Conservation (phyloP, 30 jellyfish, hydroid and myxozoan genomes). For the Hydractinia symbiolongicarpus region DNA sequence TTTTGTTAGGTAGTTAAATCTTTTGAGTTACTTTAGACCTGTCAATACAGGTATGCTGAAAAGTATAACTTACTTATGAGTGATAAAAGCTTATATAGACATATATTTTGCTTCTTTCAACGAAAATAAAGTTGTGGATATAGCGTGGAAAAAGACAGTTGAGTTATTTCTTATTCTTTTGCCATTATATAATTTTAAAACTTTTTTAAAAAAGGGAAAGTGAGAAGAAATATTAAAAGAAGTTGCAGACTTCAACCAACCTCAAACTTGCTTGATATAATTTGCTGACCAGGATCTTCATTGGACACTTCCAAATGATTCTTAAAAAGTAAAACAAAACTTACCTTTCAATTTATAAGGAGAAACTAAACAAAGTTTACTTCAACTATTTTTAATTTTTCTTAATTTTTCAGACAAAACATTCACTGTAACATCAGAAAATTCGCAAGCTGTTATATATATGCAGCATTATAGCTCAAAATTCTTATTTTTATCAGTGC, state of each 20-base stretch:
- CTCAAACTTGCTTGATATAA: conserved; percentile 93
- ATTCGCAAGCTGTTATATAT: not conserved
- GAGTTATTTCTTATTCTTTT: too few species aligned
- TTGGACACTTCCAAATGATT: conserved; percentile 84
- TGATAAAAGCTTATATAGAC: too few species aligned
- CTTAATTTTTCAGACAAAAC: not conserved
- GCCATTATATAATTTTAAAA: too few species aligned
- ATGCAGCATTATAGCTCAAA: not conserved
- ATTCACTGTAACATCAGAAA: not conserved
- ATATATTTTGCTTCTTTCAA: not conserved
- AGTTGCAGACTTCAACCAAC: conserved; percentile 9
- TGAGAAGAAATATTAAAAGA: too few species aligned
- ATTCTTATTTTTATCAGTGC: not conserved
- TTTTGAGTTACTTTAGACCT: too few species aligned
- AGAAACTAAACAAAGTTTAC: not conserved
- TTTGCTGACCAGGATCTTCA: conserved; percentile 86
- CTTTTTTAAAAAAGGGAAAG: too few species aligned
- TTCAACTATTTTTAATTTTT: not conserved
- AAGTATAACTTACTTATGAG: too few species aligned
- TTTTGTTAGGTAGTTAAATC: too few species aligned
- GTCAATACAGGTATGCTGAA: too few species aligned
- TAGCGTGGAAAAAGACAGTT: too few species aligned
- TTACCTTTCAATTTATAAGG: not conserved
- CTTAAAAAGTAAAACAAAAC: conserved; percentile 26
- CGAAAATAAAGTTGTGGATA: not conserved